Evolutionary conservation across 1,140 invertebrate species (phyloP), one percentile per base, ranked within the genome.

Genomic region (Sitobion miscanthi): DNA sequence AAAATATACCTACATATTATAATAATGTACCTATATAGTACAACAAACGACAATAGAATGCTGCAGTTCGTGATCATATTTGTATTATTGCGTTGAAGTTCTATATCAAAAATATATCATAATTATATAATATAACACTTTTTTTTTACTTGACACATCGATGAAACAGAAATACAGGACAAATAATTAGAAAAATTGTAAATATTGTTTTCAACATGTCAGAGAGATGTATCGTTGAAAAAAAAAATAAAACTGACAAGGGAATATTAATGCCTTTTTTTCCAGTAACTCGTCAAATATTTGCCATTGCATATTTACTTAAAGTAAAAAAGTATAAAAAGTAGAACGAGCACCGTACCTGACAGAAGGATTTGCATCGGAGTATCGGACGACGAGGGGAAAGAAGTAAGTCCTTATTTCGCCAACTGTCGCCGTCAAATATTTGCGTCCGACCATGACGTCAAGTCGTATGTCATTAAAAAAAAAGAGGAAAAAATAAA

Each of bases 261-360:
- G 9, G 49, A 89, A 89, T 89, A 89, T 89, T 89, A 21, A 57
- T 89, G 54, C 54, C 17, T 47, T 23, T 89, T 89, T 52, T 89
- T 57, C n/a, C 88, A 57, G 88, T 89, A 54, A 89, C 88, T 89
- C 35, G 45, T 42, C 49, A 89, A 89, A 89, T 89, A 89, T 89
- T 88, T 57, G 49, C 35, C 14, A 38, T 89, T 89, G 25, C 35
- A 89, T 89, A 89, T 89, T 89, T 42, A 89, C 88, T 57, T 89
- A 42, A n/a, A 14, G 11, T 35, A 54, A 89, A 89, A 38, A 54
- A 38, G 54, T 6, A 35, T 21, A 52, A 54, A 54, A 52, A 88
- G 42, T 52, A n/a, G 25, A 86, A 0, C 85, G 42, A n/a, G 17
- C 8, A 77, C 7, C 87, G 49, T 52, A 89, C 88, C 52, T 54